Evolutionary conservation across 2,113 vertebrate species (phyloP), one percentile per base, ranked within the genome.

Genomic region (Lepus timidus): DNA sequence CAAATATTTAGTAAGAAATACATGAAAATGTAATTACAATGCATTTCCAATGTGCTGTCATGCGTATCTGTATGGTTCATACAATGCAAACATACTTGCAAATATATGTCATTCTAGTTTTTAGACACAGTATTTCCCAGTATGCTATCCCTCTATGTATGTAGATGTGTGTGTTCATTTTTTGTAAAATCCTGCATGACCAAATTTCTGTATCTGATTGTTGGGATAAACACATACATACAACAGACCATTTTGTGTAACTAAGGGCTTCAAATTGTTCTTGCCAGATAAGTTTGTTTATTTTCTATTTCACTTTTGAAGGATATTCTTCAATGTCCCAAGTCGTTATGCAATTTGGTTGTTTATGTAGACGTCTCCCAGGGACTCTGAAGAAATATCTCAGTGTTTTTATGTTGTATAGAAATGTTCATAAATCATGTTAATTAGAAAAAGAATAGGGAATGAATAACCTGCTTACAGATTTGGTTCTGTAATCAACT

Each of bases 371-470:
- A 95, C 75, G 49, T 92, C 82, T 96, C 92, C 71, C 62, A 44
- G 94, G 67, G 94, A 87, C 91, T 93, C 90, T 44, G 75, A 85
- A 90, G 79, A 89, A 83, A 87, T 93, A 91, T 76, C 94, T 94
- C 61, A 65, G 25, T 83, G 52, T 96, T 86, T 93, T 89, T 74
- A 79, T 82, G 27, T 55, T 73, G 10, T 64, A 20, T 86, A 82
- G 89, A 90, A 96, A 70, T 73, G 58, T 89, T 92, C 51, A 12
- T 94, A 96, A 96, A 95, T 97, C 94, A 94, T 31, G 39, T 84
- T 96, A 97, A 96, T 94, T 97, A 90, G 93, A 96, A 87, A 95
- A 97, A 96, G 92, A 95, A 95, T 95, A 84, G 86, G 86, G 96
- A 95, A 70, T 96, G 86, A 94, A 95, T 85, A 94, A 89, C 92